Base-by-base conservation (phyloP, 1,140 invertebrate genomes). In the Brachionus angularis region DNA sequence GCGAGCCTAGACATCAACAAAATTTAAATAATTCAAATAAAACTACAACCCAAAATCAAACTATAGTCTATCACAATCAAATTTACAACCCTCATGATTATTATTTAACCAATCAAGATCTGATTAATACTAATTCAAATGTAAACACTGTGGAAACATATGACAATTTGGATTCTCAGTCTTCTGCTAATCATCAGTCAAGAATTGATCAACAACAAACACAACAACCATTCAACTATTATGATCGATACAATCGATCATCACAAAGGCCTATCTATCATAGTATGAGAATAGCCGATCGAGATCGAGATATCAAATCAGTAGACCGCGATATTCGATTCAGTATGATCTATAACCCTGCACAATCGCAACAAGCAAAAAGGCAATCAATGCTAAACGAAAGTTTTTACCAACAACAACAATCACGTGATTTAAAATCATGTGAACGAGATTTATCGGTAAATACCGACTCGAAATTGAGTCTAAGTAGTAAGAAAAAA, bases 221-320 rank as follows among this genome's bases (percentile, higher is more conserved):
- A 23, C 8, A 16, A 39, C 18, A 36, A 36, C 53, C 16, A 0
- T 16, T 58, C 4, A 58, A 39, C n/a, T 58, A 58, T 27, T 39
- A 58, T 39, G 53, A 58, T 14, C n/a, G 53, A 58, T 58, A 58
- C 25, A 58, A 58, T 23, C 33, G 53, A 39, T 58, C n/a, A n/a
- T n/a, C 53, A 23, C 33, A 39, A 5, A 58, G 39, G 12, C 53
- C 53, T 4, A 58, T 58, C 14, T 58, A 58, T 34, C 36, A 58
- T 42, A 58, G 53, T 14, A 58, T 58, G 53, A 36, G 53, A 39
- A 29, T 58, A 4, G n/a, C 21, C n/a, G n/a, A 3, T 39, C 53
- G 16, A n/a, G n/a, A n/a, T n/a, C n/a, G 53, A 4, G 34, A 58
- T 58, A 34, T 27, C 18, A 58, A 39, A 23, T 58, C 53, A 2